A percentile compares a stretch with the other conserved stretches of the same genome.
Conservation (phyloP, 2,888 invertebrate species). For the Pachydiplax longipennis region DNA sequence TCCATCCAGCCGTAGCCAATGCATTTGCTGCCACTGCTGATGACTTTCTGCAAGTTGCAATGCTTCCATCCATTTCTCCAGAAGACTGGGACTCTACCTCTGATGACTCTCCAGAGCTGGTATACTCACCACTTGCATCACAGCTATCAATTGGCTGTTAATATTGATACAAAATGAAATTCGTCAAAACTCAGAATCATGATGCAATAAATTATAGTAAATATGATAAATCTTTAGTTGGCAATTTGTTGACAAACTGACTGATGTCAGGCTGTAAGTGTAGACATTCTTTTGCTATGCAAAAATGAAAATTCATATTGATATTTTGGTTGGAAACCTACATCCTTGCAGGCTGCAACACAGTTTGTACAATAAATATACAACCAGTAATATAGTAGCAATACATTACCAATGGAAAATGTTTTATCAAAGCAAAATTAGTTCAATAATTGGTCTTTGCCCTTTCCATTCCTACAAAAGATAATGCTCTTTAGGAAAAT, state of each 20-base stretch:
- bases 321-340: too few relatives aligned
- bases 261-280: too few relatives aligned
- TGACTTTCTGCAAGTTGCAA: slow-evolving; percentile 64
- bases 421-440: too few relatives aligned
- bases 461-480: too few relatives aligned
- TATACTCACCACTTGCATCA: slow-evolving; percentile 90
- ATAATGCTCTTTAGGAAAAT: too few relatives aligned
- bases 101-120: slow-evolving; percentile 72
- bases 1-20: slow-evolving; percentile 59
- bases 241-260: not conserved
- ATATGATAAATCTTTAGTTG: not conserved
- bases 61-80: slow-evolving; percentile 79
- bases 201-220: slow-evolving; percentile 21
- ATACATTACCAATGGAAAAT: too few relatives aligned
- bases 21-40: not conserved
- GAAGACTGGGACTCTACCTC: slow-evolving; percentile 77
- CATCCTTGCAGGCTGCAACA: too few relatives aligned
- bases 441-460: too few relatives aligned
- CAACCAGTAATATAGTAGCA: too few relatives aligned
- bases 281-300: too few relatives aligned
- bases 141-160: slow-evolving; percentile 76
- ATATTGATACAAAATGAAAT: not conserved
- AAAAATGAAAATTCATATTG: too few relatives aligned
- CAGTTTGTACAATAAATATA: too few relatives aligned
- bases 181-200: not conserved